Conservation (phyloP, 2,888 invertebrate species). For the Apotomis capreana region DNA sequence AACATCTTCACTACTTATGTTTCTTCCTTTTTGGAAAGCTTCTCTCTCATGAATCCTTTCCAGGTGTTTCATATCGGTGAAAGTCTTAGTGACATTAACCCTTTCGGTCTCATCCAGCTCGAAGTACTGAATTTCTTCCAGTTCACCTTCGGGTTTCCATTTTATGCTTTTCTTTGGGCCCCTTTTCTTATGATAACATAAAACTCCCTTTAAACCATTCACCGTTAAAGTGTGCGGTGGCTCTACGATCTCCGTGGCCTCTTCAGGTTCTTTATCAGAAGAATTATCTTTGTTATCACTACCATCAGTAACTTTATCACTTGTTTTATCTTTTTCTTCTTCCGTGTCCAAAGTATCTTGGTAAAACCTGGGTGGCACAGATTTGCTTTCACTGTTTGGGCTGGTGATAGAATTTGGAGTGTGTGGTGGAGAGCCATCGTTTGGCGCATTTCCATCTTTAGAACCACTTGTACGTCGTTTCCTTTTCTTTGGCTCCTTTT, state of each 20-base stretch:
- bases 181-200: slow-evolving; percentile 88
- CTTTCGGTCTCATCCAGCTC: slow-evolving; percentile 98
- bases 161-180: slow-evolving; percentile 91
- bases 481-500: slow-evolving; percentile 90
- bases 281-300: slow-evolving; percentile 55
- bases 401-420: slow-evolving; percentile 79
- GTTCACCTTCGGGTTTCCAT: slow-evolving; percentile 91
- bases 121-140: slow-evolving; percentile 94
- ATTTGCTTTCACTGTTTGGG: slow-evolving; percentile 73
- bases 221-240: slow-evolving; percentile 74
- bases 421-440: slow-evolving; percentile 82
- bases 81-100: slow-evolving; percentile 96
- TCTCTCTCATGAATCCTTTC: slow-evolving; percentile 94
- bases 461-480: slow-evolving; percentile 89
- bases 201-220: slow-evolving; percentile 88
- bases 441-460: slow-evolving; percentile 84
- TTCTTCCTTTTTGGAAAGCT: slow-evolving; percentile 90
- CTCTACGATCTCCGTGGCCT: slow-evolving; percentile 68
- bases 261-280: slow-evolving; percentile 61
- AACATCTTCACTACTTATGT: slow-evolving; percentile 88
- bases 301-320: slow-evolving; percentile 59
- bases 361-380: slow-evolving; percentile 91
- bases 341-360: slow-evolving; percentile 93
- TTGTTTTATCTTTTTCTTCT: slow-evolving; percentile 80
- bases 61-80: slow-evolving; percentile 95